Percentiles rank a stretch among this genome's conserved stretches.
phyloP scores from a whole-genome alignment of 2,888 invertebrate species.

The Clusia tigrina region DNA sequence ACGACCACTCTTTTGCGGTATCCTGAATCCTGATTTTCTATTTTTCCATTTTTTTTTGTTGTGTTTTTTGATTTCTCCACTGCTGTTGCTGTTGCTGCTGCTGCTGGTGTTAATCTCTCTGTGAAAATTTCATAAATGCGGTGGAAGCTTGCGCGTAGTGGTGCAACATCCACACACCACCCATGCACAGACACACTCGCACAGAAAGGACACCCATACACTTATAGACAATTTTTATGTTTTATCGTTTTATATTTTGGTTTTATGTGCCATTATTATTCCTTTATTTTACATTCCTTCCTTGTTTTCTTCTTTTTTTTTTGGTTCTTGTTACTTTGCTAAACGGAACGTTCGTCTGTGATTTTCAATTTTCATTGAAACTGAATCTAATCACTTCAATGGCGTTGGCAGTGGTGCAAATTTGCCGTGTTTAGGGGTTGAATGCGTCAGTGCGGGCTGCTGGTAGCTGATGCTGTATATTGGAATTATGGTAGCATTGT shows the following conservation, averaged over 20 bases:
- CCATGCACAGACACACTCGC: slow-evolving; percentile 14
- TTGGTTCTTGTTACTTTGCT: slow-evolving; percentile 6
- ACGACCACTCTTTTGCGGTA: slow-evolving; percentile 44
- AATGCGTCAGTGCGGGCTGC: slow-evolving; percentile 12
- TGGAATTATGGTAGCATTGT: slow-evolving; percentile 50
- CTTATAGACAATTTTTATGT: slow-evolving; percentile 15
- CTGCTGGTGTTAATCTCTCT: slow-evolving; percentile 42
- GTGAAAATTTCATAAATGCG: slow-evolving; percentile 43
- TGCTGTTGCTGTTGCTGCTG: slow-evolving; percentile 29
- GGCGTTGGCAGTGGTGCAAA: slow-evolving; percentile 1
- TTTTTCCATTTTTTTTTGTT: slow-evolving; percentile 39
- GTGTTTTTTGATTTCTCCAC: slow-evolving; percentile 28
- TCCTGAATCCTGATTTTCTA: slow-evolving; percentile 53
- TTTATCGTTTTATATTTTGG: slow-evolving; percentile 22
- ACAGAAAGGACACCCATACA: slow-evolving; percentile 4
- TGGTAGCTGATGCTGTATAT: slow-evolving; percentile 31
- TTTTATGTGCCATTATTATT: slow-evolving; percentile 6
- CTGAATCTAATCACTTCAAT: slow-evolving; percentile 58
- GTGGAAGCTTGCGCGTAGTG: slow-evolving; percentile 53
- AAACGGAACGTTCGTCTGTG: slow-evolving; percentile 49
- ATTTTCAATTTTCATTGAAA: slow-evolving; percentile 58
- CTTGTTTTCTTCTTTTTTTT: neutral
- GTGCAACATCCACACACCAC: slow-evolving; percentile 31
- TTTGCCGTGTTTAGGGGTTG: slow-evolving; percentile 25
- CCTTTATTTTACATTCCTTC: neutral